Percentiles rank a stretch among this genome's conserved stretches.
phyloP scores from a whole-genome alignment of 2,797 vertebrate genomes.

The Cirrhinus molitorella region DNA sequence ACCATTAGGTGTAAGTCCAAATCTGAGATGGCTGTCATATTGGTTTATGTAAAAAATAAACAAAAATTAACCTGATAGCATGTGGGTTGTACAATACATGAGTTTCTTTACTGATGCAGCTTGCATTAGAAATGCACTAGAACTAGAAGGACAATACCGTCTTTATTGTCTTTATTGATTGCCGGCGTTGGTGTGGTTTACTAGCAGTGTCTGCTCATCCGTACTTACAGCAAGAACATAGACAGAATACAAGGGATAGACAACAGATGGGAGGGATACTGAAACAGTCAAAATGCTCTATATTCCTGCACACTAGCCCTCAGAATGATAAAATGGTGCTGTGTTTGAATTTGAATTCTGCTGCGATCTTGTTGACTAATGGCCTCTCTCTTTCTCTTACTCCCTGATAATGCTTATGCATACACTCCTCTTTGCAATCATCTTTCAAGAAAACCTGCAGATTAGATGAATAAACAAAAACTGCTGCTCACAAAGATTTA shows the following conservation, averaged over 20 bases:
- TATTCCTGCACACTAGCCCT: not conserved
- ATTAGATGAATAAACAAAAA: not conserved
- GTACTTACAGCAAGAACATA: not conserved
- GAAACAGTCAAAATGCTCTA: not conserved
- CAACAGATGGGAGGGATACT: not conserved
- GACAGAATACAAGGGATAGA: not conserved
- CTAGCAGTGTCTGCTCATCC: slow-evolving; percentile 5
- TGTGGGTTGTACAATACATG: not conserved
- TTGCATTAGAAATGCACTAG: not conserved
- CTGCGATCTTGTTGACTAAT: not conserved
- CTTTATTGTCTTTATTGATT: slow-evolving; percentile 32
- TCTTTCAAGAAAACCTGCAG: slow-evolving; percentile 9
- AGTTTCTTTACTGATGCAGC: not conserved
- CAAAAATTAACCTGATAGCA: not conserved
- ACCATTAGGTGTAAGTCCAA: not conserved
- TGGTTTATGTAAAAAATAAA: not conserved
- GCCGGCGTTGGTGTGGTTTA: not conserved
- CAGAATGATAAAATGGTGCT: slow-evolving; percentile 17
- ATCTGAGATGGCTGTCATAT: not conserved
- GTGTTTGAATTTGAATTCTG: slow-evolving; percentile 25
- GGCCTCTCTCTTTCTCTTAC: slow-evolving; percentile 5
- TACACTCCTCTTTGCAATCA: not conserved
- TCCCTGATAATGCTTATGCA: slow-evolving; percentile 16
- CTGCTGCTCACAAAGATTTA: slow-evolving; percentile 6
- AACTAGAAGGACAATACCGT: not conserved